Evolutionary conservation across 2,888 invertebrate species (phyloP).

Genomic region (Aphodius sticticus): DNA sequence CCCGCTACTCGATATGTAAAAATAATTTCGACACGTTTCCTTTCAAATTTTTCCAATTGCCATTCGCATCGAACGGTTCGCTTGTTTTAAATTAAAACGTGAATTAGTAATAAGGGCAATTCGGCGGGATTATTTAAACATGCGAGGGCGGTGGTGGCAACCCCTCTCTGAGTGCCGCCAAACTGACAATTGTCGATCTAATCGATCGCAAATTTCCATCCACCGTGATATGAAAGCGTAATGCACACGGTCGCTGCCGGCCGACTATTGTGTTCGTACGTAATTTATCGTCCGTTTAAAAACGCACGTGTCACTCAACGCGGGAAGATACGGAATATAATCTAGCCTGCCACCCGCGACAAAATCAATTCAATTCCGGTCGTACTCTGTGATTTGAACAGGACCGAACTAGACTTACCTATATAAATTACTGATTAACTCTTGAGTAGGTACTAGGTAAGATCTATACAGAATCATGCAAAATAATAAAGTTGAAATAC

Average conservation of each 20-base stretch:
- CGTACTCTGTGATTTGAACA: too few relatives aligned
- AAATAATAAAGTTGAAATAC: too few relatives aligned
- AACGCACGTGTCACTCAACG: conserved; percentile 19
- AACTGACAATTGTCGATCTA: conserved; percentile 4
- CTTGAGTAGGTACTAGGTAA: too few relatives aligned
- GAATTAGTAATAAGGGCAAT: conserved; percentile 25
- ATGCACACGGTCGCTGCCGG: not conserved
- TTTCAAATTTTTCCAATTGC: conserved; percentile 19
- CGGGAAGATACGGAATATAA: conserved; percentile 8
- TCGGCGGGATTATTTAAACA: conserved; percentile 21
- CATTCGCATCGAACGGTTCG: conserved; percentile 17
- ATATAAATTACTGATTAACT: too few relatives aligned
- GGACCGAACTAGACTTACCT: too few relatives aligned
- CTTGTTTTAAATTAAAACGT: conserved; percentile 22
- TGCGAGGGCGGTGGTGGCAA: not conserved
- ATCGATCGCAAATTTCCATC: conserved; percentile 4
- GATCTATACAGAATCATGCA: too few relatives aligned
- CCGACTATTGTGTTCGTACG: too few relatives aligned
- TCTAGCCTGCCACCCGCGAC: not conserved
- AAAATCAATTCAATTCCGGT: too few relatives aligned
- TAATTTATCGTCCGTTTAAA: not conserved
- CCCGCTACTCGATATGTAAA: not conserved
- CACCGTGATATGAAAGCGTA: not conserved
- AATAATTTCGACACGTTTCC: conserved; percentile 10
- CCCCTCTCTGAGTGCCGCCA: not conserved